Conservation (phyloP, 2,113 vertebrate genomes). For the Pelodiscus sinensis region DNA sequence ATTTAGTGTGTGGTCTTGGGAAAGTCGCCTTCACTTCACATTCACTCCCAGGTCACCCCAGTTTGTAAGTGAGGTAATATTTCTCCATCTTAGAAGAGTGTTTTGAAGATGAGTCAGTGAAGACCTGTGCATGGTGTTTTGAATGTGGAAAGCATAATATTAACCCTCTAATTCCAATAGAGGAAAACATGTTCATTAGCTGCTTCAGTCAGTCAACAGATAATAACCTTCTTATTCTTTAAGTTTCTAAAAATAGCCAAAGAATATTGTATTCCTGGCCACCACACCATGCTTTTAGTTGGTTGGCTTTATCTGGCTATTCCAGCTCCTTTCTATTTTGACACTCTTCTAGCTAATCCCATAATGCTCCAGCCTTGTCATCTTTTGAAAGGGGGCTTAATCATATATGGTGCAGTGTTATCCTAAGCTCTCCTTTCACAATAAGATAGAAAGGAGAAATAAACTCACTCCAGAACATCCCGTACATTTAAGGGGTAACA, state of each 20-base stretch:
- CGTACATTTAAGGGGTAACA: not conserved
- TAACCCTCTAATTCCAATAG: slow-evolving; percentile 13
- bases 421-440: not conserved
- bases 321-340: not conserved
- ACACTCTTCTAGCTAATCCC: not conserved
- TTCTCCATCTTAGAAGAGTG: not conserved
- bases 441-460: not conserved
- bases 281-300: not conserved
- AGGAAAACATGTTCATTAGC: not conserved
- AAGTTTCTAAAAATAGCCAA: not conserved
- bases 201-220: not conserved
- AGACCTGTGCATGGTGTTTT: not conserved
- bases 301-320: not conserved
- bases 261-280: not conserved
- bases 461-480: fast-evolving
- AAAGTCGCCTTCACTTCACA: not conserved
- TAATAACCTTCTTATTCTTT: not conserved
- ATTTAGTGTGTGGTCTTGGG: not conserved
- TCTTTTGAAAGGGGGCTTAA: slow-evolving; percentile 12
- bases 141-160: not conserved
- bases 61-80: not conserved
- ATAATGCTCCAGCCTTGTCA: not conserved
- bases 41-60: not conserved
- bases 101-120: not conserved
- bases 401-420: slow-evolving; percentile 7